Base-by-base conservation (phyloP, 2,797 vertebrate genomes). In the Sebastes minor region DNA sequence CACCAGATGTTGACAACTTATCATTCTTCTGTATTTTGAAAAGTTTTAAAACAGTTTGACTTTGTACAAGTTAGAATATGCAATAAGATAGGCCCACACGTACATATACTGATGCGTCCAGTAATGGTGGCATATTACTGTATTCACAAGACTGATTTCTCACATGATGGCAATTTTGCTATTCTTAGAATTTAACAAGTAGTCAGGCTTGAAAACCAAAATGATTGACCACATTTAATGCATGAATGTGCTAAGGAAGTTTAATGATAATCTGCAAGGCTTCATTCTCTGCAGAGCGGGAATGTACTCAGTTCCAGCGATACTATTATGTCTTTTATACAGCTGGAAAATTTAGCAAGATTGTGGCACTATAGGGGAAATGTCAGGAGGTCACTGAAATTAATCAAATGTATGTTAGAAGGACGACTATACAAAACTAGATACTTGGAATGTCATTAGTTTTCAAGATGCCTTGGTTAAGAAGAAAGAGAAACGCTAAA, bases 1-100 rank as follows among this genome's bases (percentile, higher is more conserved):
- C 73, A 66, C 25, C 79, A 63, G 60, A 60, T 53, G n/a, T 66
- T 63, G 14, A 81, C 71, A 71, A 69, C 25, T 30, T 74, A 73
- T 76, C 68, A 20, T 20, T 65, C 16, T 9, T 61, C 23, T 42
- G 11, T 30, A 46, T 52, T 70, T 35, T 32, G 22, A 32, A 33
- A 68, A 35, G 52, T 73, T 82, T 71, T 28, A 57, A 57, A 80
- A 60, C 1, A 2, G 6, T 32, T 52, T 25, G 35, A 68, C 49
- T 64, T 73, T 76, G 63, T 55, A 30, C 33, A 68, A 56, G 65
- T 76, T 33, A 5, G 33, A 71, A 67, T 62, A 8, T 56, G 27
- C n/a, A 20, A 9, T n/a, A 35, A 30, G 6, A 28, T 0, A 42
- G 38, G 38, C 2, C 14, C 13, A 42, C 38, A 42, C 4, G 11